A percentile compares a stretch with the other conserved stretches of the same genome.
phyloP scores from a whole-genome alignment of 1,140 invertebrate species.

The Pseudomyrmex pallidus region DNA sequence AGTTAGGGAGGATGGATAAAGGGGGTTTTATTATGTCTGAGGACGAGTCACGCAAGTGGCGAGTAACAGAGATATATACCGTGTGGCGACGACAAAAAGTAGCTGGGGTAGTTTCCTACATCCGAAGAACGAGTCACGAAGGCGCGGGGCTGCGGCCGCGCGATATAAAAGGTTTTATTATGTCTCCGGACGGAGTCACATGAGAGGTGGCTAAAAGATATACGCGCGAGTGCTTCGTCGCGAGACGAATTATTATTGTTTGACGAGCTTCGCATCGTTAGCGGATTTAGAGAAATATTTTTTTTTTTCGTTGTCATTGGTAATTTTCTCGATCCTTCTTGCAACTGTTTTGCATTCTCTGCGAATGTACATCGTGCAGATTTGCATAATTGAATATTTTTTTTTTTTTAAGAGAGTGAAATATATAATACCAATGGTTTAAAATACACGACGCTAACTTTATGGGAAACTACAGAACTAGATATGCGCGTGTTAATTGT shows the following conservation, averaged over 20 bases:
- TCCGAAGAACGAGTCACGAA: conserved; percentile 15
- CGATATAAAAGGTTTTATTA: conserved; percentile 72
- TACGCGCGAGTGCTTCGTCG: conserved; percentile 25
- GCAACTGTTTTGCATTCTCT: not conserved
- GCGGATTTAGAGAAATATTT: conserved; percentile 17
- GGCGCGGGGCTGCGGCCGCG: not conserved
- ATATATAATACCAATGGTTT: too few species aligned
- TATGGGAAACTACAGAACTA: too few species aligned
- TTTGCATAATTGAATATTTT: too few species aligned
- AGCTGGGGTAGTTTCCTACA: conserved; percentile 54
- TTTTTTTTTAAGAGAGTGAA: too few species aligned
- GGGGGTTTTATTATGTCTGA: conserved; percentile 67
- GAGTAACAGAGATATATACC: conserved; percentile 50
- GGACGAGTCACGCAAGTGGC: conserved; percentile 66
- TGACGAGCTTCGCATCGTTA: not conserved
- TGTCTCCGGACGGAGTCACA: conserved; percentile 25
- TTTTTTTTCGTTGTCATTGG: not conserved
- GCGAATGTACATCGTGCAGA: too few species aligned
- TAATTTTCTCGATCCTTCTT: conserved; percentile 5
- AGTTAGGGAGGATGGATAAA: conserved; percentile 50
- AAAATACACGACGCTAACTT: too few species aligned
- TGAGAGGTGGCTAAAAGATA: conserved; percentile 48
- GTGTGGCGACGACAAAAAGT: conserved; percentile 60
- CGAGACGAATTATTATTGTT: conserved; percentile 45
- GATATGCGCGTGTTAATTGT: too few species aligned